Conservation (phyloP, 30 jellyfish, hydroid and myxozoan species). For the Hydractinia echinata region DNA sequence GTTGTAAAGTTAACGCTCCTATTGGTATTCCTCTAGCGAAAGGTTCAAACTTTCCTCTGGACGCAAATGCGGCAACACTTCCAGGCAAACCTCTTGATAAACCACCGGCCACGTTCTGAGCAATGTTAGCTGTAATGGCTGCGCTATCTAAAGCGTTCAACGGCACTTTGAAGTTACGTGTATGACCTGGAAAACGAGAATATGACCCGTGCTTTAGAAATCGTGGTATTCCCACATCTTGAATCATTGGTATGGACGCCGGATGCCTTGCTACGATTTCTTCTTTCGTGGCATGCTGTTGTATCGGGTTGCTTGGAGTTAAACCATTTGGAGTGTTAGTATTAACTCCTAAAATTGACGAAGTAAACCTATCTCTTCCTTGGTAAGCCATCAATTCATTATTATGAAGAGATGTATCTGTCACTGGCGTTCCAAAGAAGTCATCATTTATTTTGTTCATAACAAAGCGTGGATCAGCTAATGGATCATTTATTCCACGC, state of each 20-base stretch:
- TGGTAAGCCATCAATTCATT: slow-evolving; percentile 82
- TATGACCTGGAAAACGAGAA: too few relatives aligned
- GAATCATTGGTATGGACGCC: neutral
- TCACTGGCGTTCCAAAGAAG: slow-evolving; percentile 74
- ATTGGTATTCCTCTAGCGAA: neutral
- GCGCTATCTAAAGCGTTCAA: neutral
- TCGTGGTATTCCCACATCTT: neutral
- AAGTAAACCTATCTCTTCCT: neutral
- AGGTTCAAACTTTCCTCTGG: slow-evolving; percentile 3
- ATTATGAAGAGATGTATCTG: slow-evolving; percentile 50
- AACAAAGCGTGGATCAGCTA: slow-evolving; percentile 75
- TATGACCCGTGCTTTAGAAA: too few relatives aligned
- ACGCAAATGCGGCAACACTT: slow-evolving; percentile 14
- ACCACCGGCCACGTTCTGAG: neutral
- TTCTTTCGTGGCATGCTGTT: slow-evolving; percentile 68
- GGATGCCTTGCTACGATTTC: slow-evolving; percentile 49
- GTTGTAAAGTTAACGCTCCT: neutral
- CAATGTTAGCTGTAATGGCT: neutral
- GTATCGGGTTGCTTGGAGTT: slow-evolving; percentile 16
- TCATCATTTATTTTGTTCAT: slow-evolving; percentile 90
- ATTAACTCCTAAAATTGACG: slow-evolving; percentile 5
- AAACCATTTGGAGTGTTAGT: slow-evolving; percentile 15
- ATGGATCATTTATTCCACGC: slow-evolving; percentile 94
- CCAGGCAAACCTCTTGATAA: slow-evolving; percentile 17
- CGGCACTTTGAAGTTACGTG: neutral